Evolutionary conservation across 2,797 vertebrate species (phyloP).

Genomic region (Sebastes aleutianus): DNA sequence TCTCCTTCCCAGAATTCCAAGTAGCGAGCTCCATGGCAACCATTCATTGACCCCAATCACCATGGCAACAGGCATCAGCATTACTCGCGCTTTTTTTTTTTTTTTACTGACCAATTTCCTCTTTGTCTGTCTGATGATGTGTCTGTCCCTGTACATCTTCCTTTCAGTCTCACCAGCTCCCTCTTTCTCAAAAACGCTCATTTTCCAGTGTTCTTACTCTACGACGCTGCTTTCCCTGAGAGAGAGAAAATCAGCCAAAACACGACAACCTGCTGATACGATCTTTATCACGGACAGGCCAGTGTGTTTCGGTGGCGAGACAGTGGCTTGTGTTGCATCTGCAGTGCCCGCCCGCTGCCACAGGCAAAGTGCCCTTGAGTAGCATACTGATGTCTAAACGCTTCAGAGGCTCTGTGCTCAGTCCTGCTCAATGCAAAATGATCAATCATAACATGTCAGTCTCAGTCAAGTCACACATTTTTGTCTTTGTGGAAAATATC

Average conservation of each 20-base stretch:
- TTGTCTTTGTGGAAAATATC: neutral
- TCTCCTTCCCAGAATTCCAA: constrained; percentile 67
- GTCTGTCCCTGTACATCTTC: constrained; percentile 39
- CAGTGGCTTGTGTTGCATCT: constrained; percentile 19
- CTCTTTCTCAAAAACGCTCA: neutral
- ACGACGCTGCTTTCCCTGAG: neutral
- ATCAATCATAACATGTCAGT: neutral
- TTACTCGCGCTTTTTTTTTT: constrained; percentile 55
- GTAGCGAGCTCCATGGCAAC: constrained; percentile 74
- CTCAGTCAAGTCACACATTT: neutral
- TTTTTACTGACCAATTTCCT: constrained; percentile 71
- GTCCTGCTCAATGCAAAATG: neutral
- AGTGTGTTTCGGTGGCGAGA: neutral
- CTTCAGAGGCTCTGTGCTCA: constrained; percentile 18
- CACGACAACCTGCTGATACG: neutral
- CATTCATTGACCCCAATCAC: constrained; percentile 75
- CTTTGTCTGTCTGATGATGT: constrained; percentile 73
- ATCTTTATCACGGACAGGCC: neutral
- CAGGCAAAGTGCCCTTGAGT: constrained; percentile 34
- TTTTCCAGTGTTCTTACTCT: neutral
- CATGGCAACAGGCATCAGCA: constrained; percentile 76
- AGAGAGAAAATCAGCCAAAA: neutral
- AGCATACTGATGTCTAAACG: constrained; percentile 17
- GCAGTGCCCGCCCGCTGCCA: neutral
- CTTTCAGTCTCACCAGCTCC: neutral